phyloP scores from a whole-genome alignment of 2,113 vertebrate genomes.

The Siphamia tubifer region DNA sequence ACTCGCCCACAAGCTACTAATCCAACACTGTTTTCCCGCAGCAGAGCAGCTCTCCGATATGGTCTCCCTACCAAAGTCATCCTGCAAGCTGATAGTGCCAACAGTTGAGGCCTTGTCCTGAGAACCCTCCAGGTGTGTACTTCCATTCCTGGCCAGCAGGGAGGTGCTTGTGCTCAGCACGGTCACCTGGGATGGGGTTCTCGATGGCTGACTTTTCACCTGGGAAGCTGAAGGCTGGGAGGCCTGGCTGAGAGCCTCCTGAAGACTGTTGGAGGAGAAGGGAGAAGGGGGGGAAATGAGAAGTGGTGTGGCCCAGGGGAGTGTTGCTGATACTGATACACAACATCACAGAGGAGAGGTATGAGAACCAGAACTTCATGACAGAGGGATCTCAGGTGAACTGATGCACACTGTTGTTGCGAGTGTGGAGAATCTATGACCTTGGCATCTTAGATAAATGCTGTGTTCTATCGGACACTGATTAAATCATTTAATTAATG shows the following conservation, averaged over 20 bases:
- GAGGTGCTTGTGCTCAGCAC: slow-evolving; percentile 94
- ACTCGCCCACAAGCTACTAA: neutral
- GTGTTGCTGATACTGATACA: neutral
- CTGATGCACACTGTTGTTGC: too few species aligned
- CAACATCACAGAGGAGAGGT: neutral
- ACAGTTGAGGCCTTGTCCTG: slow-evolving; percentile 94
- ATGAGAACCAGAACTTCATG: neutral
- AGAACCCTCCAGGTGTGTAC: slow-evolving; percentile 94
- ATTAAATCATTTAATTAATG: too few species aligned
- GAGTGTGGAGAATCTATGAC: too few species aligned
- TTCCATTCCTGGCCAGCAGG: slow-evolving; percentile 99
- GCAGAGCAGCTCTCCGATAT: neutral
- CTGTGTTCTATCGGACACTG: too few species aligned
- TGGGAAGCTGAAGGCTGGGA: slow-evolving; percentile 90
- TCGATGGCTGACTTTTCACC: slow-evolving; percentile 92
- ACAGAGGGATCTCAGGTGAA: neutral
- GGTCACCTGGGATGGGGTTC: slow-evolving; percentile 93
- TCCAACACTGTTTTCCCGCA: neutral
- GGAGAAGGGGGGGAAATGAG: slow-evolving; percentile 53
- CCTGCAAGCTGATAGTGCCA: slow-evolving; percentile 93
- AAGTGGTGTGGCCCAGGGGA: slow-evolving; percentile 15
- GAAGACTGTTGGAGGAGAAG: slow-evolving; percentile 88
- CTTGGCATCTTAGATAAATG: too few species aligned
- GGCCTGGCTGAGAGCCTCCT: slow-evolving; percentile 95
- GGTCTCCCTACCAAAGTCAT: slow-evolving; percentile 89